These are phyloP conservation scores for Lasiommata megera DNA, from an alignment of 2,888 invertebrate species.

Conservation along the genomic window DNA sequence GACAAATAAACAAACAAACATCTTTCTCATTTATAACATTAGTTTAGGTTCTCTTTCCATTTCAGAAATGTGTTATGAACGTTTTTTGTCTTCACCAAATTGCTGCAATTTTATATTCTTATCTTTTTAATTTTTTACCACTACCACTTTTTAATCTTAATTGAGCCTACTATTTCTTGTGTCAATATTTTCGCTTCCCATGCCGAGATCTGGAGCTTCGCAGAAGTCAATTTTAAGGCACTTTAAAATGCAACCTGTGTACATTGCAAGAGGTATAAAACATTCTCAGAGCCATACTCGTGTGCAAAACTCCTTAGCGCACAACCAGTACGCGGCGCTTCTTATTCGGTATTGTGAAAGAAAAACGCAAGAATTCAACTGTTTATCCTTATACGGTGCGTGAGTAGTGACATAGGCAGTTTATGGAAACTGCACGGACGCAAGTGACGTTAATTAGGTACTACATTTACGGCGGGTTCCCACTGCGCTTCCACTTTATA, in stretches of 20 bases:
- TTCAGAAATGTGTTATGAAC: too few relatives aligned
- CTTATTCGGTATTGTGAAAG: conserved; percentile 35
- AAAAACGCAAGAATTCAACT: conserved; percentile 38
- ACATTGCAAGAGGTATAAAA: conserved; percentile 1
- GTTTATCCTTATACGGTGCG: conserved; percentile 36
- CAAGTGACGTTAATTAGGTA: conserved; percentile 41
- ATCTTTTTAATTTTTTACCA: neutral
- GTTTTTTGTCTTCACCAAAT: too few relatives aligned
- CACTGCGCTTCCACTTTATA: conserved; percentile 31
- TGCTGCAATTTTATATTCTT: too few relatives aligned
- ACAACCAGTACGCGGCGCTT: conserved; percentile 25
- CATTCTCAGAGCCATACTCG: conserved; percentile 10
- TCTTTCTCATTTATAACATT: too few relatives aligned
- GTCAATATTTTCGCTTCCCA: neutral
- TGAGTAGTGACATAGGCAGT: conserved; percentile 36
- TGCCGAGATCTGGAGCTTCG: neutral
- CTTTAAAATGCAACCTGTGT: conserved; percentile 1
- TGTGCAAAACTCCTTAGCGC: conserved; percentile 18
- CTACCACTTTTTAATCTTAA: neutral
- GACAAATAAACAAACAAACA: too few relatives aligned
- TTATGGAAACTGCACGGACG: conserved; percentile 34
- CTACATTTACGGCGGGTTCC: conserved; percentile 33
- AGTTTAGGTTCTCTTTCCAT: too few relatives aligned
- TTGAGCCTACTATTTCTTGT: neutral
- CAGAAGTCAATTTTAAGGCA: neutral